These are phyloP conservation scores for Cynocephalus volans DNA, from an alignment of 2,113 vertebrate genomes.

Conservation along the genomic window DNA sequence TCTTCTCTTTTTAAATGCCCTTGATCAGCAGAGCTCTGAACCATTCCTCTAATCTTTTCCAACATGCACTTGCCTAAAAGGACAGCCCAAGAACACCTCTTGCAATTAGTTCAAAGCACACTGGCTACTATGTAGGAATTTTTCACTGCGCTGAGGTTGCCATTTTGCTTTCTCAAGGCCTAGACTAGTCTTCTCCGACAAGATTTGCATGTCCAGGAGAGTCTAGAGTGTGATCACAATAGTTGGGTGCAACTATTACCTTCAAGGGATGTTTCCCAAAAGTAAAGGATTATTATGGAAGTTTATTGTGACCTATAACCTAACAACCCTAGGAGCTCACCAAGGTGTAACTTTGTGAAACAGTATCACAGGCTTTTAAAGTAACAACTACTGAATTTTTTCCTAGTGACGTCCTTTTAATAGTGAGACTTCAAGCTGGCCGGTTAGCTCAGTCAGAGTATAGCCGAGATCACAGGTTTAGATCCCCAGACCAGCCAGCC, in stretches of 20 bases:
- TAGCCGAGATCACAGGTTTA: too few relatives aligned
- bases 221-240: not conserved
- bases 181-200: not conserved
- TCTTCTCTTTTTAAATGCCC: not conserved
- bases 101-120: not conserved
- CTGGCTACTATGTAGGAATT: not conserved
- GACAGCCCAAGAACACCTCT: not conserved
- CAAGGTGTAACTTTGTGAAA: not conserved
- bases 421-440: too few relatives aligned
- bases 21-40: not conserved
- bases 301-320: not conserved
- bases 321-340: not conserved
- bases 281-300: not conserved
- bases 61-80: not conserved
- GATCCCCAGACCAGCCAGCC: too few relatives aligned
- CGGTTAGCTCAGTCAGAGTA: too few relatives aligned
- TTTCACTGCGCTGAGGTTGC: not conserved
- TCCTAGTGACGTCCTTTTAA: too few relatives aligned
- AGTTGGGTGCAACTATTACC: not conserved
- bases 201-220: too few relatives aligned
- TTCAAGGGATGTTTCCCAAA: not conserved
- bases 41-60: not conserved
- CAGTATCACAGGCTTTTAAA: not conserved
- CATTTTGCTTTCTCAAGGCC: not conserved
- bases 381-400: too few relatives aligned